Base-by-base conservation (phyloP, 2,113 vertebrate genomes). In the Tricholaema leucomelas region DNA sequence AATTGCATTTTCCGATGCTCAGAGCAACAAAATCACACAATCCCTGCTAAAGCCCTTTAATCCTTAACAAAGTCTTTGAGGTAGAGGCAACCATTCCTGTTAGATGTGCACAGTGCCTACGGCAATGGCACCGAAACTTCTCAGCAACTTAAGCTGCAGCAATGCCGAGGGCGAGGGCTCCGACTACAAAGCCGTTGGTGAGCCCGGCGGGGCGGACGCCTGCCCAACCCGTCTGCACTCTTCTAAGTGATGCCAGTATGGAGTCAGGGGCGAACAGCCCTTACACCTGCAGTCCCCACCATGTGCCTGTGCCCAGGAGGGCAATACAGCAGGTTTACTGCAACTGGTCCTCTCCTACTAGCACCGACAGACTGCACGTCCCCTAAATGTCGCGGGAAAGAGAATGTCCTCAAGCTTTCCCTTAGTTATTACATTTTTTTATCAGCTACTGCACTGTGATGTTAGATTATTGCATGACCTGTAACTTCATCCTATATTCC, bases 191-290 rank as follows among this genome's bases (percentile, higher is more conserved):
- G 66, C 9, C 27, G 24, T 15, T 3, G 2, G 40, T 1, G 3
- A 40, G 65, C 83, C 35, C 63, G 5, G 3, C 1, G 46, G 82
- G 56, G 24, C 1, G 0, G 46, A 23, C 1, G 0, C 30, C 33
- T 2, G 42, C 50, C 28, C 2, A 4, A 9, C 38, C 71, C 0
- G 8, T 14, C 2, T 0, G 13, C 3, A 9, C 73, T n/a, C 12
- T 16, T 25, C 2, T 1, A 0, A 15, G 48, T 0, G 5, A 7
- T 2, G 58, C 14, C 58, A 23, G 33, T 0, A 1, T 0, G 2
- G 60, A 24, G 36, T 23, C 1, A 28, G 33, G 40, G n/a, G 38
- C 2, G 0, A 50, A 54, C 38, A 0, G 40, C 0, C 5, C 44
- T 15, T 1, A 4, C 1, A 2, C 40, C 42, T 4, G 12, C 7